phyloP scores from a whole-genome alignment of 2,888 invertebrate genomes.

The Cecidostiba fungosa region DNA sequence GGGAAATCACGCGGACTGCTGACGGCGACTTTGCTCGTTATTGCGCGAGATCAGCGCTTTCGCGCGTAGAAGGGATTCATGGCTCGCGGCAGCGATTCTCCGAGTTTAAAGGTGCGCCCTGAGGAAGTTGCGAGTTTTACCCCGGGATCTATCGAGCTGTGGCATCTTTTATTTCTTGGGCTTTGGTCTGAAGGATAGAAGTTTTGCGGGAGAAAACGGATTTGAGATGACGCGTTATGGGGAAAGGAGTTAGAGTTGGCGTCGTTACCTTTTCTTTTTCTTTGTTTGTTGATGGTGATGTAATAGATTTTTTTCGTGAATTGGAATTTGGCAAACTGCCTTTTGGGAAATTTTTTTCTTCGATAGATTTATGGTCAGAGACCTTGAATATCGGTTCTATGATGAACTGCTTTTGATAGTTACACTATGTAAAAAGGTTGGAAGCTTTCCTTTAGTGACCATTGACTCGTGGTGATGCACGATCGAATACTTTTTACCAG shows the following conservation, averaged over 20 bases:
- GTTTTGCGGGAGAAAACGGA: neutral
- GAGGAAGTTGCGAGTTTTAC: neutral
- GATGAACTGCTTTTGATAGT: no score
- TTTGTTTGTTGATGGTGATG: neutral
- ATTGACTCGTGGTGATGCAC: no score
- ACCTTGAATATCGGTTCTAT: no score
- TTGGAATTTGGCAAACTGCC: no score
- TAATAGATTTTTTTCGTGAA: no score
- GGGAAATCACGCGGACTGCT: conserved; percentile 6
- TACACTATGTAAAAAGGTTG: no score
- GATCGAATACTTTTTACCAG: no score
- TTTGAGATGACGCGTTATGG: neutral
- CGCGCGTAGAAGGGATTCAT: conserved; percentile 14
- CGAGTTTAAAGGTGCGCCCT: neutral
- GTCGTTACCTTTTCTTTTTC: no score
- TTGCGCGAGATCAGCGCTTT: conserved; percentile 22
- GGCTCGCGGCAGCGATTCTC: neutral
- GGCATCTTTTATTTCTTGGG: neutral
- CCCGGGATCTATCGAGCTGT: neutral
- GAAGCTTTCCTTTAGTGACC: no score
- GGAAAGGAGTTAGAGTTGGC: neutral
- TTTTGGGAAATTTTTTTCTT: no score
- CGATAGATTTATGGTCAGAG: no score
- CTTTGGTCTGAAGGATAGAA: neutral
- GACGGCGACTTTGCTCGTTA: conserved; percentile 21